Percentiles rank a stretch among this genome's conserved stretches.
These are phyloP conservation scores for Thermophis baileyi DNA, from an alignment of 2,113 vertebrate genomes.

Conservation along the genomic window DNA sequence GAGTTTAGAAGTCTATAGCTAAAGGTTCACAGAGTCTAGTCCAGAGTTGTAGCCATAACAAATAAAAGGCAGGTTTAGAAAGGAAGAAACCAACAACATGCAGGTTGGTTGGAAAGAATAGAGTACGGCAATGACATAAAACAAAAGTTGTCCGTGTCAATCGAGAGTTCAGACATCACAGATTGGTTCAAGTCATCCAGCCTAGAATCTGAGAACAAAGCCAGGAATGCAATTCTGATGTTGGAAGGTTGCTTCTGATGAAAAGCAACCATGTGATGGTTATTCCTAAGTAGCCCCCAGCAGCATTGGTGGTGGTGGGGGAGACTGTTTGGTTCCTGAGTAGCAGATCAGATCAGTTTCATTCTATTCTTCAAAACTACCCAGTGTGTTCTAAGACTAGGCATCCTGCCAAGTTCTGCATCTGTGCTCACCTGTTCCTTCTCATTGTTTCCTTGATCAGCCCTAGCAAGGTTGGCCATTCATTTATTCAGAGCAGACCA, in stretches of 20 bases:
- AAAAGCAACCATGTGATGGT: not conserved
- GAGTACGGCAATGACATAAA: not conserved
- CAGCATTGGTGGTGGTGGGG: not conserved
- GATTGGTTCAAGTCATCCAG: not conserved
- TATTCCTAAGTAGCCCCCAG: not conserved
- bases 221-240: not conserved
- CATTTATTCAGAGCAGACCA: not conserved
- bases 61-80: not conserved
- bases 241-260: not conserved
- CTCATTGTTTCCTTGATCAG: not conserved
- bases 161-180: not conserved
- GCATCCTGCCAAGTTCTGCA: not conserved
- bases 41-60: not conserved
- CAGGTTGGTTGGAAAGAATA: not conserved
- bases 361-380: not conserved
- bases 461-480: not conserved
- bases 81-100: not conserved
- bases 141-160: not conserved
- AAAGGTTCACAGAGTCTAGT: not conserved
- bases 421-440: not conserved
- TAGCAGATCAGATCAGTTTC: not conserved
- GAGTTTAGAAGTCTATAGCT: not conserved
- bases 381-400: not conserved
- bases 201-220: not conserved
- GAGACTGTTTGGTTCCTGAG: not conserved